Conservation (phyloP, 2,888 invertebrate species). For the Dryadula phaetusa region DNA sequence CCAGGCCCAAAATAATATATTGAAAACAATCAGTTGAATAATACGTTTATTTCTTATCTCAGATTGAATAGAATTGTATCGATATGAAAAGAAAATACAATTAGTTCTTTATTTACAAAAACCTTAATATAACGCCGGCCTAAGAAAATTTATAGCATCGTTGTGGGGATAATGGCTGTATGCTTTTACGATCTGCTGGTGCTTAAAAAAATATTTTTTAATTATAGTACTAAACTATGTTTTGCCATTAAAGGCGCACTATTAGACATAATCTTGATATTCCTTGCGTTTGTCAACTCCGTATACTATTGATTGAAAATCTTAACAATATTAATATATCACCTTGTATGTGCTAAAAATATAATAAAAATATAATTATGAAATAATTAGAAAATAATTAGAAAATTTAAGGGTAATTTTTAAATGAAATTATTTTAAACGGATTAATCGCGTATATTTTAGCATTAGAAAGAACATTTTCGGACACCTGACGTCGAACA, state of each 20-base stretch:
- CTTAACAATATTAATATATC: no score
- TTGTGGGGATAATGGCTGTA: conserved; percentile 18
- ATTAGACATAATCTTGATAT: neutral
- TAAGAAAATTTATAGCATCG: conserved; percentile 22
- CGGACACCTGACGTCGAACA: no score
- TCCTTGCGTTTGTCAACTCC: neutral
- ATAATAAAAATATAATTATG: no score
- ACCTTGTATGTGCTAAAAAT: no score
- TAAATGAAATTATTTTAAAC: no score
- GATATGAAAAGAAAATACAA: conserved; percentile 6
- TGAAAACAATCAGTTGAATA: neutral
- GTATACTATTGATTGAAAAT: neutral
- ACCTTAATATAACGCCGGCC: conserved; percentile 5
- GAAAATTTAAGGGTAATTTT: no score
- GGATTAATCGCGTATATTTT: no score
- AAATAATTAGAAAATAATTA: no score
- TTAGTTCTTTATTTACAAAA: conserved; percentile 1
- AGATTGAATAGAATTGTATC: neutral
- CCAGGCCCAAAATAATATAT: neutral
- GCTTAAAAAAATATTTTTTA: neutral
- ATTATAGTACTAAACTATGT: neutral
- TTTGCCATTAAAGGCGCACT: neutral
- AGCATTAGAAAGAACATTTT: no score
- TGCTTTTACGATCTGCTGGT: conserved; percentile 18
- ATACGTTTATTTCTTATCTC: neutral